Evolutionary conservation across 2,888 invertebrate species (phyloP).

Genomic region (Lasioglossum zephyrum): DNA sequence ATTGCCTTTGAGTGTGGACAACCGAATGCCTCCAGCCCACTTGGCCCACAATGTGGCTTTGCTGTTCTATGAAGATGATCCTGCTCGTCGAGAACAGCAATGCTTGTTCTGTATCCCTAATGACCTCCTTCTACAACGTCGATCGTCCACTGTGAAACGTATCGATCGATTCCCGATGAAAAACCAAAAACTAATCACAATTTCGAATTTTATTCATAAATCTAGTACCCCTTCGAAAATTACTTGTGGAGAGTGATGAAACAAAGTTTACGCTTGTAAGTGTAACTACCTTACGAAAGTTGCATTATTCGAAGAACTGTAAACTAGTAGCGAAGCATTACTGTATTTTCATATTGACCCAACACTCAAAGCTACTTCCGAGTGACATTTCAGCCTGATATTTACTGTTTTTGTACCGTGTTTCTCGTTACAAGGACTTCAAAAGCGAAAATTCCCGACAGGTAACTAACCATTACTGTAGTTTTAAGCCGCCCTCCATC

Average conservation of each 20-base stretch:
- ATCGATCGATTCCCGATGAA: not conserved
- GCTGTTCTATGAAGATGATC: slow-evolving; percentile 55
- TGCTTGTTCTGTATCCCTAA: slow-evolving; percentile 16
- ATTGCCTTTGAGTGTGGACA: slow-evolving; percentile 59
- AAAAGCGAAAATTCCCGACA: not conserved
- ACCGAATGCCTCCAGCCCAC: slow-evolving; percentile 55
- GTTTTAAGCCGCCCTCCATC: not conserved
- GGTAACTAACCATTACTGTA: not conserved
- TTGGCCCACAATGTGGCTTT: slow-evolving; percentile 58
- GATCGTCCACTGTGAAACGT: not conserved
- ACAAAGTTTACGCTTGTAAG: not conserved
- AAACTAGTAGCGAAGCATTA: not conserved
- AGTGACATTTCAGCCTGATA: not conserved
- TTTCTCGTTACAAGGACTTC: not conserved
- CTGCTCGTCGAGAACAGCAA: slow-evolving; percentile 13
- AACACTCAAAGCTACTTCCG: not conserved
- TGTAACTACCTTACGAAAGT: not conserved
- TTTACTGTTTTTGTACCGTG: not conserved
- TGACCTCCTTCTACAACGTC: not conserved
- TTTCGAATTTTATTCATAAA: not conserved
- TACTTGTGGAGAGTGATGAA: not conserved
- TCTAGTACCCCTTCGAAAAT: not conserved
- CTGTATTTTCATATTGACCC: not conserved
- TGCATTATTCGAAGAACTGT: not conserved
- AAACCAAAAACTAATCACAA: not conserved